These are phyloP conservation scores for Dreissena rostriformis DNA, from an alignment of 1,140 invertebrate species.

Conservation along the genomic window DNA sequence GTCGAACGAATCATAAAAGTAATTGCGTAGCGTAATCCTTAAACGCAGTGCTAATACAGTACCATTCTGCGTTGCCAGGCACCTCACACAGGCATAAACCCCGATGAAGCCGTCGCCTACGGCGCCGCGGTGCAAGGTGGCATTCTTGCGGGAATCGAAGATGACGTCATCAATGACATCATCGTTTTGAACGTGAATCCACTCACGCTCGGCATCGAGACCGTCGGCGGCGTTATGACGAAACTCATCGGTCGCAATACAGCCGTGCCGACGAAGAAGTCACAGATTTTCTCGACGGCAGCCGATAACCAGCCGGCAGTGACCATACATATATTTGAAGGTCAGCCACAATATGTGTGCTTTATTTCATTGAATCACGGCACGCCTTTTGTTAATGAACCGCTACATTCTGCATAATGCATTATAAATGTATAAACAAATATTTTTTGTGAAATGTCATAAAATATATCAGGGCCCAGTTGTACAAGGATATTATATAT, in stretches of 20 bases:
- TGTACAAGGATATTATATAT: no score
- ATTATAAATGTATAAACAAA: no score
- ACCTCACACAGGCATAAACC: conserved; percentile 98
- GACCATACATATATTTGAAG: conserved; percentile 98
- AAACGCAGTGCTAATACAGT: background rate
- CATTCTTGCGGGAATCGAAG: conserved; percentile 85
- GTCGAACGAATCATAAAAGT: no score
- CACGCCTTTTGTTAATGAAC: no score
- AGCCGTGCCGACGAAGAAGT: conserved; percentile 99
- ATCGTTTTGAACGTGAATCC: conserved; percentile 99
- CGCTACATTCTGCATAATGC: no score
- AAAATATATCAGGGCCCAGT: no score
- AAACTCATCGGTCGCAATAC: conserved; percentile 99
- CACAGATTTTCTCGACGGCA: conserved; percentile 99
- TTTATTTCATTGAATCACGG: no score
- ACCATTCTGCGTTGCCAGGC: conserved; percentile 84
- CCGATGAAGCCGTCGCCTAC: conserved; percentile 91
- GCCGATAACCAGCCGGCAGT: conserved; percentile 99
- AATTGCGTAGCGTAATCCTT: no score
- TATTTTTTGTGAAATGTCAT: no score
- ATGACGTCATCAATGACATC: conserved; percentile 88
- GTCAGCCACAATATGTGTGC: conserved; percentile 3
- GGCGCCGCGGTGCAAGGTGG: conserved; percentile 99
- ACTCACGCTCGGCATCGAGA: conserved; percentile 99
- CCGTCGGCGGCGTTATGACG: conserved; percentile 99